phyloP scores from a whole-genome alignment of 1,140 invertebrate genomes.

The Drosophila seguyi region DNA sequence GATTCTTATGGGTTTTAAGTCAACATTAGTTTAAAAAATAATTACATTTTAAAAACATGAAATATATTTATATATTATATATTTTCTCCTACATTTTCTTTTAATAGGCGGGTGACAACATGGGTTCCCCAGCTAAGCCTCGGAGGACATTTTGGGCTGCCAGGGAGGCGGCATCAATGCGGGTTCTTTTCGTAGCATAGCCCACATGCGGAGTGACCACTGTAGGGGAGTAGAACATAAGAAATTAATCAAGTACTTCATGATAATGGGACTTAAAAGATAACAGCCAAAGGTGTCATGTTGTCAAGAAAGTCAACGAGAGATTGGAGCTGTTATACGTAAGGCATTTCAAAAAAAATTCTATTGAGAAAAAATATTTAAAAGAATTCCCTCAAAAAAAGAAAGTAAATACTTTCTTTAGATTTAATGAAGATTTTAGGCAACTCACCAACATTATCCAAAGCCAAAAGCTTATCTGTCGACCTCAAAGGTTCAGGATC shows the following conservation, averaged over 20 bases:
- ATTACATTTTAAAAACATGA: background rate
- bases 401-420: background rate
- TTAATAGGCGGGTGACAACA: conserved; percentile 87
- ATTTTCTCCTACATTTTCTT: too few relatives aligned
- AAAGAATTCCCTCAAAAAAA: background rate
- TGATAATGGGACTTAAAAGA: conserved; percentile 24
- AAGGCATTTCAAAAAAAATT: background rate
- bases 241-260: conserved; percentile 20
- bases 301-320: background rate
- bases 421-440: background rate
- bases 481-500: conserved; percentile 95
- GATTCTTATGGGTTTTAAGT: background rate
- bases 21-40: background rate
- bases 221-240: conserved; percentile 48
- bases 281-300: conserved; percentile 6
- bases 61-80: background rate
- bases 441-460: conserved; percentile 92
- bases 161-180: conserved; percentile 91
- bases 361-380: background rate
- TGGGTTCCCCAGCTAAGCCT: conserved; percentile 89
- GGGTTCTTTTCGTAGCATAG: conserved; percentile 91
- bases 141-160: conserved; percentile 93
- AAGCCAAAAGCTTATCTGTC: conserved; percentile 90
- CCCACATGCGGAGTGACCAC: conserved; percentile 94
- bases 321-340: background rate